Evolutionary conservation across 2,113 vertebrate genomes (phyloP).

Genomic region (Dipodomys stephensi): DNA sequence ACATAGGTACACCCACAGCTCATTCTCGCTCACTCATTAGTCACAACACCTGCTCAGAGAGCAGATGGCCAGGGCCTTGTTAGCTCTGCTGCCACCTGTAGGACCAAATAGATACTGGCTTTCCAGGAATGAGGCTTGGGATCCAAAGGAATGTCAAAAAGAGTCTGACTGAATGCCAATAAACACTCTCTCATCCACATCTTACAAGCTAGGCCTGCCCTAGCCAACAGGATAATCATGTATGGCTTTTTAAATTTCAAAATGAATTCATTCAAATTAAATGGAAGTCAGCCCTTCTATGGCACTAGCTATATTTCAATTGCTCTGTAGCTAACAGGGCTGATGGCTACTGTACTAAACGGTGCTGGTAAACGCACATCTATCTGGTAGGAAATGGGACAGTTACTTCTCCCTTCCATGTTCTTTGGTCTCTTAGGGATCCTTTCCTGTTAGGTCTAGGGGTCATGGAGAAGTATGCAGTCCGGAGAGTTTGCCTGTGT

Average conservation of each 20-base stretch:
- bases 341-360: neutral
- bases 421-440: too few species aligned
- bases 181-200: neutral
- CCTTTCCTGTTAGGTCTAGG: neutral
- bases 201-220: neutral
- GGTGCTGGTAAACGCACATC: neutral
- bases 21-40: too few species aligned
- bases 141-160: neutral
- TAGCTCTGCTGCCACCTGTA: neutral
- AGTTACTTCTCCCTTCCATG: too few species aligned
- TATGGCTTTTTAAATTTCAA: neutral
- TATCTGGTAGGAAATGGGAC: too few species aligned
- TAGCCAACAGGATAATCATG: rapidly evolving
- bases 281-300: neutral
- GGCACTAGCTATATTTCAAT: neutral
- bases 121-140: neutral
- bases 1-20: neutral
- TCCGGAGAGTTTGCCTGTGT: neutral
- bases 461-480: too few species aligned
- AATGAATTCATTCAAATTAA: neutral
- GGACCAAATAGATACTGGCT: neutral
- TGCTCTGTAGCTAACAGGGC: too few species aligned
- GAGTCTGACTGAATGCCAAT: too few species aligned
- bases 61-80: neutral
- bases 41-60: neutral